phyloP scores from a whole-genome alignment of 2,888 invertebrate species.

The Erynnis tages region DNA sequence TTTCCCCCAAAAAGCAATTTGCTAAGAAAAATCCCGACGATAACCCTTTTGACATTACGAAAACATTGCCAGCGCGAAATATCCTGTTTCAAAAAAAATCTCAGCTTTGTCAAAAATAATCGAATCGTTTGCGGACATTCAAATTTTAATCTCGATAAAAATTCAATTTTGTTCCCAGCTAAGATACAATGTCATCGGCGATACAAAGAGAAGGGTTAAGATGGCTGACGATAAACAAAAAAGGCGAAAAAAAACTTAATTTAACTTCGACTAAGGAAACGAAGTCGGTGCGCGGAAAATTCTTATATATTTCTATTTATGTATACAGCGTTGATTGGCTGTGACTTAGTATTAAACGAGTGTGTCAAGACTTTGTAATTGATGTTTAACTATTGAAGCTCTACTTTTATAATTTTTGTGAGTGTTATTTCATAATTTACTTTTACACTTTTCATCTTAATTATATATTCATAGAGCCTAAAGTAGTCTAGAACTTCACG shows the following conservation, averaged over 20 bases:
- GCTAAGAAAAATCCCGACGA: constrained; percentile 5
- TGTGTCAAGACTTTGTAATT: constrained; percentile 1
- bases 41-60: constrained; percentile 14
- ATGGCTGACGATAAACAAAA: constrained; percentile 74
- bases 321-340: constrained; percentile 38
- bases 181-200: constrained; percentile 67
- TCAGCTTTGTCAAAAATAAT: constrained; percentile 33
- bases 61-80: constrained; percentile 6
- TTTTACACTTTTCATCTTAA: no score
- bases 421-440: no score
- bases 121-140: constrained; percentile 34
- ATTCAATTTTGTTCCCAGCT: constrained; percentile 73
- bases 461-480: no score
- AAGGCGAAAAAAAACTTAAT: constrained; percentile 70
- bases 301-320: constrained; percentile 46
- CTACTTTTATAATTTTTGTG: no score
- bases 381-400: neutral
- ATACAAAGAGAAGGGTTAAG: constrained; percentile 71
- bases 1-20: constrained; percentile 18
- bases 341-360: constrained; percentile 37
- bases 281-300: constrained; percentile 56
- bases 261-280: constrained; percentile 73
- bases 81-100: constrained; percentile 14
- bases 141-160: constrained; percentile 75
- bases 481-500: no score